Base-by-base conservation (phyloP, 2,888 invertebrate species). In the Lordiphosa fenestrarum region DNA sequence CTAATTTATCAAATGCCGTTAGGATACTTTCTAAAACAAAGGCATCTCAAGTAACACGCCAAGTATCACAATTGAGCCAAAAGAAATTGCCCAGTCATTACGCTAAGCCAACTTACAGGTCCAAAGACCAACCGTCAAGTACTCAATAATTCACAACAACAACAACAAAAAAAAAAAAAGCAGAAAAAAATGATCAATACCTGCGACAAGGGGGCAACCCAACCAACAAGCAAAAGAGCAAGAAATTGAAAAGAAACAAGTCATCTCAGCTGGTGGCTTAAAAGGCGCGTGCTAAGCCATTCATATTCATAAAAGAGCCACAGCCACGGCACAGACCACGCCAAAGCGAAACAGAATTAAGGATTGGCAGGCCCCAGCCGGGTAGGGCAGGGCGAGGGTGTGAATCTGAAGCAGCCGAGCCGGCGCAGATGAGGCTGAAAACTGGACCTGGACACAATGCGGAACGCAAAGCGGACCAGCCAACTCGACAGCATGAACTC, bases 231-330 rank as follows among this genome's bases (percentile, higher is more conserved):
- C 50, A 56, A 33, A 33, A 52, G 66, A 78, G 61, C 73, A 69
- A 81, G 74, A 84, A 77, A 77, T 74, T 80, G 83, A 84, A 80
- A 80, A 84, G 71, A 73, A 78, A 75, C 84, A 84, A 82, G 84
- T 82, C 84, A 84, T 82, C 84, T 84, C 81, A 84, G 81, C 84
- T 82, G 81, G 81, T 84, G 84, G 82, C 80, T 84, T 84, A 77
- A 80, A 82, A 84, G 81, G 84, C 81, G 81, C 81, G 81, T 81
- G 81, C 81, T 81, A 84, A 81, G 82, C 81, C 82, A 81, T 84
- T 81, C 81, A 84, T 82, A 77, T 81, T 81, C 81, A 81, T 80
- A 77, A 83, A 84, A 60, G 65, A 64, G 48, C 64, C 62, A 42
- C 60, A 25, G 15, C 66, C 47, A 54, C 53, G 46, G 35, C 42